A percentile compares a stretch with the other conserved stretches of the same genome.
These are phyloP conservation scores for Palythoa caribaeorum DNA, from an alignment of 92 coral and sea anemone genomes.

Conservation along the genomic window DNA sequence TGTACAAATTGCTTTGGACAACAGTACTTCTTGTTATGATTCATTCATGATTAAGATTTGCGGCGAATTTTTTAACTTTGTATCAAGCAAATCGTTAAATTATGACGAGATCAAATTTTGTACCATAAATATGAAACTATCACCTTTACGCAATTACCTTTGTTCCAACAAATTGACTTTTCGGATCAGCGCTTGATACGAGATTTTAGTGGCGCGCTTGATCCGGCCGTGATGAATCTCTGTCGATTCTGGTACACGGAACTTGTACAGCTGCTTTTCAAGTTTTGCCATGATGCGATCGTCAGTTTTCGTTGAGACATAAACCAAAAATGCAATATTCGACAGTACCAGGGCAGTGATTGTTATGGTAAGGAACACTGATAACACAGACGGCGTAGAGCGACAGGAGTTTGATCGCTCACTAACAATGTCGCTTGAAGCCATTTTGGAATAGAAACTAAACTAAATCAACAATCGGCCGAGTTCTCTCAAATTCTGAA, in stretches of 20 bases:
- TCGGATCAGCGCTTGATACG: background rate
- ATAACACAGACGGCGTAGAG: background rate
- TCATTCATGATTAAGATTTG: too few relatives aligned
- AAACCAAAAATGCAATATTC: background rate
- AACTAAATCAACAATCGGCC: background rate
- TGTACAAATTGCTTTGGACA: background rate
- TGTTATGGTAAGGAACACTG: background rate
- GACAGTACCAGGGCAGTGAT: background rate
- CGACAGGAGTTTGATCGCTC: background rate
- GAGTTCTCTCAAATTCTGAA: background rate
- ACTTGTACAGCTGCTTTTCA: background rate
- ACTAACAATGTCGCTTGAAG: background rate
- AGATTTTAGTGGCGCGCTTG: background rate
- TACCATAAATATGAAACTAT: background rate
- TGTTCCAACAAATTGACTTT: background rate
- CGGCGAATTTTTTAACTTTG: background rate
- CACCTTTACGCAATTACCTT: background rate
- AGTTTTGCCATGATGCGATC: background rate
- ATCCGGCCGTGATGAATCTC: background rate
- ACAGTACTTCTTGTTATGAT: background rate
- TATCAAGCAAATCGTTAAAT: background rate
- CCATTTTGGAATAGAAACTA: background rate
- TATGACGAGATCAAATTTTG: background rate
- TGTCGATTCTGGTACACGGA: background rate
- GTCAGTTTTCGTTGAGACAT: background rate